These are phyloP conservation scores for Gadus macrocephalus DNA, from an alignment of 2,113 vertebrate species.

Conservation along the genomic window DNA sequence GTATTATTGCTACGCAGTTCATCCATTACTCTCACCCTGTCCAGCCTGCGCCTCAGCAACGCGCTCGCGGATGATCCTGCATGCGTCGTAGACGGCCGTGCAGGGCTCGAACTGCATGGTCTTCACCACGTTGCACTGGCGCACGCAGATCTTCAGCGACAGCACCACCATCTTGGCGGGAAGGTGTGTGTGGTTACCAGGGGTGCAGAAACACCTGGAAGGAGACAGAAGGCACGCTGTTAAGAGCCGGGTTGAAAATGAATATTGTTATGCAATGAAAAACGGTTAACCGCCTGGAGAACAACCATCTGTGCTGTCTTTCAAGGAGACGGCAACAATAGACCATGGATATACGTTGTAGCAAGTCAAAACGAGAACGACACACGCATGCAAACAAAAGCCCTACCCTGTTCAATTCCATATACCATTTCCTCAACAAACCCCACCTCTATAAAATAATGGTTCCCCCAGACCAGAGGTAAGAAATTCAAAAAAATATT, in stretches of 20 bases:
- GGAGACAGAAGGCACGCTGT: not conserved
- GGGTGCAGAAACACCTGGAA: constrained; percentile 48
- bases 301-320: too few relatives aligned
- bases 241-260: not conserved
- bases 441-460: too few relatives aligned
- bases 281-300: not conserved
- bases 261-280: too few relatives aligned
- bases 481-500: too few relatives aligned
- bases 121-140: constrained; percentile 98
- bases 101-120: constrained; percentile 99
- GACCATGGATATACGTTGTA: too few relatives aligned
- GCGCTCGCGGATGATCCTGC: constrained; percentile 89
- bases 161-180: constrained; percentile 86
- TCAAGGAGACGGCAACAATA: too few relatives aligned
- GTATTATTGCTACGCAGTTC: too few relatives aligned
- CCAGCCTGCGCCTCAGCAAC: constrained; percentile 93
- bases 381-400: too few relatives aligned
- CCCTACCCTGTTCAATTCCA: too few relatives aligned
- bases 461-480: too few relatives aligned
- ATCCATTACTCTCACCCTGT: constrained; percentile 75
- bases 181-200: not conserved
- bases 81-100: constrained; percentile 92
- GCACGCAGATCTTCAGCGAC: constrained; percentile 95
- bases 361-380: too few relatives aligned
- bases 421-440: too few relatives aligned